Conservation (phyloP, 2,797 vertebrate genomes). For the Onychomys arenicola region DNA sequence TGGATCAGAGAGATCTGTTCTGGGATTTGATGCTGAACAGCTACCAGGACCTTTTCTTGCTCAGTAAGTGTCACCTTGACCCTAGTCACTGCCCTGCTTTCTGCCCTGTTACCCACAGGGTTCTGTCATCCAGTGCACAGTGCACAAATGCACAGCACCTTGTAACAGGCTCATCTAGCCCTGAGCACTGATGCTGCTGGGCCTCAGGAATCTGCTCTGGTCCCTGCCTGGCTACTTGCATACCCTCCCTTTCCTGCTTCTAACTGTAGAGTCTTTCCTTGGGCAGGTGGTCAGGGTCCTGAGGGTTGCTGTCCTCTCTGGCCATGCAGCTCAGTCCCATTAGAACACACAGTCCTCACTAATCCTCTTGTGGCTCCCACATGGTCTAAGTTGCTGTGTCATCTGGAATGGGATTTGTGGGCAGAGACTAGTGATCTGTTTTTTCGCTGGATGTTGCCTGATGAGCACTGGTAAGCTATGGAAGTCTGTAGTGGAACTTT, state of each 20-base stretch:
- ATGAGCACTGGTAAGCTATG: not conserved
- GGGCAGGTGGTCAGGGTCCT: not conserved
- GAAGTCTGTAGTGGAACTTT: not conserved
- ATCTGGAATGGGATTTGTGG: not conserved
- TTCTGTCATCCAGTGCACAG: not conserved
- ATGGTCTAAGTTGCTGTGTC: not conserved
- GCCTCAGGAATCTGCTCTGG: not conserved
- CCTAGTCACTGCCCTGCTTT: not conserved
- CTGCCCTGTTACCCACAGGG: not conserved
- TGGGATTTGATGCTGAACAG: conserved; percentile 64
- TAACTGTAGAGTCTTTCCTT: not conserved
- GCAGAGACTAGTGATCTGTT: not conserved
- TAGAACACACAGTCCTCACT: not conserved
- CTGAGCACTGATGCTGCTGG: not conserved
- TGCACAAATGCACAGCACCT: not conserved
- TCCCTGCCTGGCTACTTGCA: not conserved
- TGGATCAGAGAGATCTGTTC: conserved; percentile 59
- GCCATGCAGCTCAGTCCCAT: not conserved
- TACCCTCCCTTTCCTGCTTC: not conserved
- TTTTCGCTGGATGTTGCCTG: not conserved
- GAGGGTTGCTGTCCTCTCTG: not conserved
- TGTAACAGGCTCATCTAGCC: not conserved
- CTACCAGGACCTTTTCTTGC: conserved; percentile 67
- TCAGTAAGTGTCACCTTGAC: conserved; percentile 58
- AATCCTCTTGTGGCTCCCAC: not conserved